Conservation (phyloP, 1,140 invertebrate species). For the Papilio polytes region DNA sequence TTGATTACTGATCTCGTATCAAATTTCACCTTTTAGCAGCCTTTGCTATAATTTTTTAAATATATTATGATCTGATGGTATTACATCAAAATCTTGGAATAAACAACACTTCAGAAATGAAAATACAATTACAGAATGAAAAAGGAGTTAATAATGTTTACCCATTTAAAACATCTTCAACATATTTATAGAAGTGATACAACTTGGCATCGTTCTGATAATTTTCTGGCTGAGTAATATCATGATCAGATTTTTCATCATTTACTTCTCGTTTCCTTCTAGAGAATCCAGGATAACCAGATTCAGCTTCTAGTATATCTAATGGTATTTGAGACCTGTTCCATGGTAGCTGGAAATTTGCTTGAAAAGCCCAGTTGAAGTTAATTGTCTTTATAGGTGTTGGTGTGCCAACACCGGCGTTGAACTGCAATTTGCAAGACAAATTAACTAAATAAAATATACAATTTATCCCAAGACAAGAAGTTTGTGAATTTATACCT, state of each 20-base stretch:
- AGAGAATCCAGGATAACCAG: constrained; percentile 63
- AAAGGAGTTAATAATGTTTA: constrained; percentile 53
- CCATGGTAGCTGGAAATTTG: constrained; percentile 79
- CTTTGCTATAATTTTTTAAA: background rate
- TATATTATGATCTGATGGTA: too few species aligned
- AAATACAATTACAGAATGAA: too few species aligned
- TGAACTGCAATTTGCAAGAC: constrained; percentile 66
- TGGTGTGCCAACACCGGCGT: constrained; percentile 70
- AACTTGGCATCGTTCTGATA: constrained; percentile 67
- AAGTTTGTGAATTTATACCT: too few species aligned
- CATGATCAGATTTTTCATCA: background rate
- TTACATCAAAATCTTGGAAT: background rate
- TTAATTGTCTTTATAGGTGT: constrained; percentile 61
- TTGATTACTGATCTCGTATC: too few species aligned
- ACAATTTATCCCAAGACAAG: too few species aligned
- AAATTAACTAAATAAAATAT: background rate
- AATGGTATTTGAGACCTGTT: constrained; percentile 72
- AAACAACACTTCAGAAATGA: background rate
- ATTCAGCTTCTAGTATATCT: constrained; percentile 69
- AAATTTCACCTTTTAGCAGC: too few species aligned
- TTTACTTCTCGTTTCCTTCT: constrained; percentile 60
- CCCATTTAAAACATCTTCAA: constrained; percentile 67
- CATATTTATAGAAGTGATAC: constrained; percentile 73
- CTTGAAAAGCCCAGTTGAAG: constrained; percentile 76
- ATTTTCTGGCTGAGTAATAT: constrained; percentile 19